These are phyloP conservation scores for Alexandromys fortis DNA, from an alignment of 2,113 vertebrate genomes.

Conservation along the genomic window DNA sequence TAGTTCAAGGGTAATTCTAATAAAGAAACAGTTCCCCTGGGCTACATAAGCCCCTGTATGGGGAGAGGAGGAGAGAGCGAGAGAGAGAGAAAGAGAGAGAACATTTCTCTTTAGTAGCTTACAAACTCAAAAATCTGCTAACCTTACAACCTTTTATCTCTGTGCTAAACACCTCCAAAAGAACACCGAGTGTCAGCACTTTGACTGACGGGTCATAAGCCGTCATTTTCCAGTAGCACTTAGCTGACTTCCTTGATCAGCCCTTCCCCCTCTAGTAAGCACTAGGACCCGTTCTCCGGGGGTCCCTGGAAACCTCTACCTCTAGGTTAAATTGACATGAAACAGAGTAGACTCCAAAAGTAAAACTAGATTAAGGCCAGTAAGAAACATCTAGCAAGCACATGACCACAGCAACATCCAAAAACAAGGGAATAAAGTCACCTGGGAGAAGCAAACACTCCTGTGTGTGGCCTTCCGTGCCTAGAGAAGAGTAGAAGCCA, in stretches of 20 bases:
- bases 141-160: constrained; percentile 40
- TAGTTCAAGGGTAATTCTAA: constrained; percentile 70
- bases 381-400: not conserved
- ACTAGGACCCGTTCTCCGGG: constrained; percentile 30
- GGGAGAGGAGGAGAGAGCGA: no score
- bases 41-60: not conserved
- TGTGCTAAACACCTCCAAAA: not conserved
- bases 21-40: constrained; percentile 62
- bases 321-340: not conserved
- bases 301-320: not conserved
- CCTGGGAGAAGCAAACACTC: constrained; percentile 49
- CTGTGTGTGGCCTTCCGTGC: not conserved
- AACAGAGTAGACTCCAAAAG: constrained; percentile 22
- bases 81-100: not conserved
- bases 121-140: constrained; percentile 63
- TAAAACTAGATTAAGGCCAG: not conserved
- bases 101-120: constrained; percentile 69
- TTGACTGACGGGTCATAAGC: not conserved
- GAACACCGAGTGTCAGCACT: constrained; percentile 43
- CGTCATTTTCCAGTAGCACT: not conserved
- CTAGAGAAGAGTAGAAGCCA: not conserved
- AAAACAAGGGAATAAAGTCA: constrained; percentile 25
- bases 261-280: not conserved
- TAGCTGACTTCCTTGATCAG: not conserved
- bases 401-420: not conserved